Evolutionary conservation across 2,797 vertebrate genomes (phyloP).

Genomic region (Mus spretus): DNA sequence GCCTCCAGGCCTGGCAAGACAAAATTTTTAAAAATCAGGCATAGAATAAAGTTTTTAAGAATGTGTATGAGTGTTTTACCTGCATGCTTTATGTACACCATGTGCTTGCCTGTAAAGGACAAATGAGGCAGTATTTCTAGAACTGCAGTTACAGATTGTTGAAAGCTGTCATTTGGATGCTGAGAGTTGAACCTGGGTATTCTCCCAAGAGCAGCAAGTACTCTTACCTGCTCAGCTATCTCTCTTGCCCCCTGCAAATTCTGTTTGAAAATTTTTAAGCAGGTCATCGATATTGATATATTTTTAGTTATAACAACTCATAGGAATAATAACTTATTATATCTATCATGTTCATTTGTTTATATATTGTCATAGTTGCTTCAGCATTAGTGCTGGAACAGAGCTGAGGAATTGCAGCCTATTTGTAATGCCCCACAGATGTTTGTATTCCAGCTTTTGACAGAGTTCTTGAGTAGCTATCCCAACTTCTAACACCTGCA

Average conservation of each 20-base stretch:
- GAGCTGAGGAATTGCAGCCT: conserved; percentile 7
- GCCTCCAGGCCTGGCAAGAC: not conserved
- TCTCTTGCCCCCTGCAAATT: not conserved
- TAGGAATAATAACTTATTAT: conserved; percentile 43
- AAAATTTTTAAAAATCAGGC: not conserved
- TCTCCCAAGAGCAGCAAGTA: conserved; percentile 1
- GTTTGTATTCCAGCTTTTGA: conserved; percentile 47
- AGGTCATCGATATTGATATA: conserved; percentile 25
- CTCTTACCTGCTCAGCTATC: not conserved
- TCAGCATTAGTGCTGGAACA: not conserved
- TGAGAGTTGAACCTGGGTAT: not conserved
- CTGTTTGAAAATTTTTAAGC: conserved; percentile 59
- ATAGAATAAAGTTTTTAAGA: not conserved
- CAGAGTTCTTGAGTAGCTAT: conserved; percentile 51
- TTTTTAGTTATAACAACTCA: conserved; percentile 57
- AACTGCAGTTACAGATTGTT: not conserved
- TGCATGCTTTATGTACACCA: not conserved
- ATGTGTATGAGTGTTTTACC: not conserved
- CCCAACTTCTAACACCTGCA: not conserved
- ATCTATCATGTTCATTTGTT: not conserved
- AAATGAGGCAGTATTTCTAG: not conserved
- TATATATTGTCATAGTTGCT: conserved; percentile 10
- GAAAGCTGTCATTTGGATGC: not conserved
- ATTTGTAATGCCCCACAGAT: conserved; percentile 27
- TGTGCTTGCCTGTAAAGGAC: not conserved